Base-by-base conservation (phyloP, 1,140 invertebrate species). In the Lucilia cuprina region DNA sequence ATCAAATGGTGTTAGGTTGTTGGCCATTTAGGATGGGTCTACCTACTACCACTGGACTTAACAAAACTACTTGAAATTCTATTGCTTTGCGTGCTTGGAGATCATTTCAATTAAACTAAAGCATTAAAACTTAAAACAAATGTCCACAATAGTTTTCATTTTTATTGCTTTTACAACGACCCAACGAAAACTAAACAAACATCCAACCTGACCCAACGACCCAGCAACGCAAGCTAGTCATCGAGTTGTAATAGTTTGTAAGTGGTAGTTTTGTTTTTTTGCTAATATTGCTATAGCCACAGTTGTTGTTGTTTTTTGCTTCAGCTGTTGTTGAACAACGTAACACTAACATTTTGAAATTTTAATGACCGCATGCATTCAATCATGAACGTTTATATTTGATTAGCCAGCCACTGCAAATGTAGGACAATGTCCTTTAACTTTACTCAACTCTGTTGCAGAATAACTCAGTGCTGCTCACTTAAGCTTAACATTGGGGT, bases 121-220 rank as follows among this genome's bases (percentile, higher is more conserved):
- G 41, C 77, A 80, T 49, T 80, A 80, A 80, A 80, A 80, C 77
- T 80, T 80, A 80, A 80, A 80, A 80, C 77, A 80, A 80, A 80
- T 50, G 77, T 80, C 41, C 77, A 80, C 77, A 80, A 80, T 80
- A 80, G 77, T 80, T 80, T 80, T 49, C 77, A 80, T 80, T 80
- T 80, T 80, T 80, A 80, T 80, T 80, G 47, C 77, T 14, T 5
- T 34, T 34, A 41, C 41, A 41, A 41, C 50, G 50, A 55, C 50
- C 50, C 4, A n/a, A 49, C 49, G 9, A 14, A 49, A 30, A 49
- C 49, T 49, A 14, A 49, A 49, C 49, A 49, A 12, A 49, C 25
- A 5, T 9, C 50, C 17, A 12, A 55, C 3, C 17, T 55, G 50
- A 70, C n/a, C 21, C 9, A 0, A 17, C 9, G n/a, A 70, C 19